Base-by-base conservation (phyloP, 2,113 vertebrate species). In the Petrocephalus zakoni region DNA sequence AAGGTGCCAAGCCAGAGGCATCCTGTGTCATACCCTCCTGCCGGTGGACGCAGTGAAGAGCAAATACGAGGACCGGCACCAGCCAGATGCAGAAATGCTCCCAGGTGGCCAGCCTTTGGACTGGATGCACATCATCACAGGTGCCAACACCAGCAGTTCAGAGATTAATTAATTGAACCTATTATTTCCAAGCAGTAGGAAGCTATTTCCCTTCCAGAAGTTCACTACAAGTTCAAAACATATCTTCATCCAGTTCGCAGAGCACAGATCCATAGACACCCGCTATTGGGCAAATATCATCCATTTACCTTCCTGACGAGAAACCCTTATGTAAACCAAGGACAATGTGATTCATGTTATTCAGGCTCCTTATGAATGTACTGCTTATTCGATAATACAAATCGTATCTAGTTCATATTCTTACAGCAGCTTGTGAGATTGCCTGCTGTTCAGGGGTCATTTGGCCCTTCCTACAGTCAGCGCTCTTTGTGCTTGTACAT, bases 221-320 rank as follows among this genome's bases (percentile, higher is more conserved):
- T 42, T 75, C 29, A 75, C 34, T 4, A 34, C 10, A 46, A 46
- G 29, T 42, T 64, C 55, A 47, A 37, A 8, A 2, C 22, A 64
- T 64, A 64, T n/a, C 51, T 87, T 55, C 29, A 61, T 87, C 7
- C 53, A n/a, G 37, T 47, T 47, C 25, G 56, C 8, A 85, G 11
- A n/a, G 21, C 86, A 42, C 1, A 47, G 86, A 87, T 64, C 55
- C 55, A 87, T 2, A 61, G 53, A 87, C 6, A 58, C 55, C 86
- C 46, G 34, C 13, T 37, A 47, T 13, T n/a, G 9, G 51, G 56
- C 15, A 42, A 87, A 64, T 55, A 46, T 22, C 15, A 46, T 5
- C 52, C 55, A 58, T 87, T 56, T 86, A 25, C 49, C 51, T 86
- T 87, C 29, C 55, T 87, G 52, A 58, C 25, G 29, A 85, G 85